Evolutionary conservation across 92 coral and sea anemone genomes (phyloP).

Genomic region (Epizoanthus illoricatus): DNA sequence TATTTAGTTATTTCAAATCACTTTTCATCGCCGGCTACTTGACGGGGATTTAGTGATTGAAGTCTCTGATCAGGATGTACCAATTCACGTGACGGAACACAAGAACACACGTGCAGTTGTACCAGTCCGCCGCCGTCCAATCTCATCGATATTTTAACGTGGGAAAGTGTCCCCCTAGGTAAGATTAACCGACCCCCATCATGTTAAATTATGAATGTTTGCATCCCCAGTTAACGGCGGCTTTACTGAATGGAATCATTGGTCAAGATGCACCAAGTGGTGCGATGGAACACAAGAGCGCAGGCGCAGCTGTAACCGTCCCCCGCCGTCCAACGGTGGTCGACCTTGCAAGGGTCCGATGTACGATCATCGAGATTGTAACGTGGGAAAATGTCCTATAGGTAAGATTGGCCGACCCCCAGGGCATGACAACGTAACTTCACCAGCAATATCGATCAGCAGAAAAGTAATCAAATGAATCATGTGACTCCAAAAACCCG

Average conservation of each 20-base stretch:
- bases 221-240: constrained; percentile 10
- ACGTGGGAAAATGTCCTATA: no score
- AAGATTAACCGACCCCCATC: no score
- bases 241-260: constrained; percentile 12
- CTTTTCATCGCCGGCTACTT: not conserved
- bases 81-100: constrained; percentile 20
- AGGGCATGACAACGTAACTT: no score
- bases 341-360: no score
- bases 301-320: constrained; percentile 24
- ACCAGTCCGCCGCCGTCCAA: constrained; percentile 25
- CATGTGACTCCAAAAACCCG: no score
- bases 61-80: constrained; percentile 7
- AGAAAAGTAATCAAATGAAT: no score
- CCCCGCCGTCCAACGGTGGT: constrained; percentile 26
- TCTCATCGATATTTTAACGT: no score
- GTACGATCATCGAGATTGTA: no score
- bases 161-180: no score
- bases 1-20: no score
- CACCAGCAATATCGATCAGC: no score
- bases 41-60: constrained; percentile 26
- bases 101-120: constrained; percentile 21
- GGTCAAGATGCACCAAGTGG: constrained; percentile 2
- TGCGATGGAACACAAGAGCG: constrained; percentile 34
- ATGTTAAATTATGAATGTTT: not conserved
- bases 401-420: no score